These are phyloP conservation scores for Micronisus gabar DNA, from an alignment of 2,113 vertebrate genomes.

Conservation along the genomic window DNA sequence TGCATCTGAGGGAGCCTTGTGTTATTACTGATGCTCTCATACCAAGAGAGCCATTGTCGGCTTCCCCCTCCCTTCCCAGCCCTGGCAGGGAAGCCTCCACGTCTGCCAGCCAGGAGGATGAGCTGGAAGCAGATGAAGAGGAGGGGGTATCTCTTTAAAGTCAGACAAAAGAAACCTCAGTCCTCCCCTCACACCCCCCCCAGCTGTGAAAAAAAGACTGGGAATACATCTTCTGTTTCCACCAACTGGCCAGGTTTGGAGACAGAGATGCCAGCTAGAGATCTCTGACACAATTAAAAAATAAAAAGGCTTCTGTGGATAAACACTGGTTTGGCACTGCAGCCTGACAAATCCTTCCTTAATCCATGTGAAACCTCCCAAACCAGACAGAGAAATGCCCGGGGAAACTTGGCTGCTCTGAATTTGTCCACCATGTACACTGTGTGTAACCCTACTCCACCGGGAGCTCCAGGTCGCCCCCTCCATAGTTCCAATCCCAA, in stretches of 20 bases:
- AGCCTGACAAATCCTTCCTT: neutral
- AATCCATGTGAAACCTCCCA: neutral
- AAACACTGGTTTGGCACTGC: neutral
- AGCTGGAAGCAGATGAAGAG: neutral
- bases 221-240: neutral
- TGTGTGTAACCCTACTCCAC: rapidly evolving
- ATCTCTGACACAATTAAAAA: neutral
- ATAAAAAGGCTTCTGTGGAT: neutral
- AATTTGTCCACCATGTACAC: neutral
- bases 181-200: neutral
- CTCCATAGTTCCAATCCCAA: neutral
- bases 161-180: neutral
- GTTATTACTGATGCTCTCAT: constrained; percentile 6
- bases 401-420: neutral
- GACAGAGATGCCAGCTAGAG: neutral
- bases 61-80: neutral
- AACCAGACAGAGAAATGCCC: neutral
- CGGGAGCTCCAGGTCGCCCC: rapidly evolving
- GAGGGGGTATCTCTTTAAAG: neutral
- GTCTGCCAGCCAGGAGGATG: neutral
- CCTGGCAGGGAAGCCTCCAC: neutral
- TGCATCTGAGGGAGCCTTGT: neutral
- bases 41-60: neutral
- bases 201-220: neutral
- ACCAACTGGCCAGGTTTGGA: neutral